Evolutionary conservation across 2,888 invertebrate genomes (phyloP), one percentile per base, ranked within the genome.

Genomic region (Chouioia cunea): DNA sequence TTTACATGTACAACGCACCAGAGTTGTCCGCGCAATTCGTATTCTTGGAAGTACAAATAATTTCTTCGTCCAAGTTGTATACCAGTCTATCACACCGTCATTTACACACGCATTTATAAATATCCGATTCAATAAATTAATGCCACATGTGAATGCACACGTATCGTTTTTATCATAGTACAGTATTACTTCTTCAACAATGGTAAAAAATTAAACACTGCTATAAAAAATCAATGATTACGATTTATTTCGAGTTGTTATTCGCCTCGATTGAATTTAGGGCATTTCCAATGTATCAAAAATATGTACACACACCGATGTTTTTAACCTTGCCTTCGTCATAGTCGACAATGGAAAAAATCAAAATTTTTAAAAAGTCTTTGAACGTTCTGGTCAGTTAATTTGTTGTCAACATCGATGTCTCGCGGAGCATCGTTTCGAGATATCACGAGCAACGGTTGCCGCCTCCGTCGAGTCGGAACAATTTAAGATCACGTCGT

Each of bases 1-100:
- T 73, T 73, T 70, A 73, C 70, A 70, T 70, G 54, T 68, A 64
- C 62, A 68, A 60, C 70, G 73, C 70, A 70, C 65, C 65, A 64
- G 66, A 70, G 57, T 59, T 68, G 54, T 69, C 56, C 46, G 57
- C 22, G 43, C 27, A 48, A 58, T 63, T 56, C 52, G 22, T 64
- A 44, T 56, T 56, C 53, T 65, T 68, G 47, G 66, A 69, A 58
- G 47, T 50, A 62, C 47, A 66, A 69, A 65, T 65, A n/a, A 15
- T 65, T 50, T 43, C 27, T 63, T 44, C 3, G 50, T 36, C 58
- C 46, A 44, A 63, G 4, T 64, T 54, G n/a, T n/a, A 54, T 53
- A 47, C 52, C 57, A 73, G 67, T 65, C 54, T 73, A 65, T 69
- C 63, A 48, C 53, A n/a, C 56, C 15, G 47, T 65, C 53, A 62